Evolutionary conservation across 2,113 vertebrate species (phyloP), one percentile per base, ranked within the genome.

Genomic region (Falco punctatus): DNA sequence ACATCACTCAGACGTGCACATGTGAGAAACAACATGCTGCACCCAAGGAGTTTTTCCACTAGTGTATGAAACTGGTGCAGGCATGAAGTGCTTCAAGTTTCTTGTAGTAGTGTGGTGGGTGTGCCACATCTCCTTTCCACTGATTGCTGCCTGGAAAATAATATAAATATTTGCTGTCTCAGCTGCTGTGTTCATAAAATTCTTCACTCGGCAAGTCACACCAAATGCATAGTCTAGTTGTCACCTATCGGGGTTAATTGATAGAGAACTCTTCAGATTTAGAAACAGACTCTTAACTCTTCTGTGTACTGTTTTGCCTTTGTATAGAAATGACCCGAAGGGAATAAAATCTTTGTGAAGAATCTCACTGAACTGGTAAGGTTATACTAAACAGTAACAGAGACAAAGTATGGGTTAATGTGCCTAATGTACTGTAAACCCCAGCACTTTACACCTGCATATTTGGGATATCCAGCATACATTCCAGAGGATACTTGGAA

Each of bases 181-280:
- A 81, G 17, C 44, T 66, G 19, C 11, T 33, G 67, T 32, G 62
- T 49, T 92, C 52, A 86, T 28, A 81, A 80, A 92, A 74, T 15
- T 66, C 49, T 94, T 73, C 67, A 32, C 27, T 52, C 15, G 0
- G 22, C 4, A 3, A 81, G 86, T 88, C 65, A 79, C 52, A n/a
- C 44, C 40, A 49, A 54, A 59, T 79, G 65, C 32, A 35, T 18
- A 22, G 46, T 35, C 42, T 35, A 24, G 67, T 88, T 67, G 28
- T 80, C 75, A 74, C 90, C 81, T 80, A 66, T 32, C 5, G 18
- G 44, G 44, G 65, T 95, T 94, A 96, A 85, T 77, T 94, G 73
- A 89, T 38, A 57, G 57, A 81, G 54, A 80, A 86, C 58, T 46
- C 69, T 38, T 92, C 86, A 95, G 91, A 85, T 91, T n/a, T 46